These are phyloP conservation scores for Erinaceus europaeus DNA, from an alignment of 2,113 vertebrate genomes.

Conservation along the genomic window DNA sequence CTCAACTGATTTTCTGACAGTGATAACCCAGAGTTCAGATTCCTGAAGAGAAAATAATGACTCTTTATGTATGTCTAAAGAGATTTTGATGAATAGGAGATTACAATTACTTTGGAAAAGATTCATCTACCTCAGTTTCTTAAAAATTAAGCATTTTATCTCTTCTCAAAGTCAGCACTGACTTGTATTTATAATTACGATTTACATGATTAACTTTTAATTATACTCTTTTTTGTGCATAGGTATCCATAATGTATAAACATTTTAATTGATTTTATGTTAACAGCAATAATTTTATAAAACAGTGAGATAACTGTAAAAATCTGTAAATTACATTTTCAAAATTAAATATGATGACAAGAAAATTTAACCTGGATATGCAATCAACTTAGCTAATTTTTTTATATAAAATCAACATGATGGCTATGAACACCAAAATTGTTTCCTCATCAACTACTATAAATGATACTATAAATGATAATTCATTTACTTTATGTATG, in stretches of 20 bases:
- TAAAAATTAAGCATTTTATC: neutral
- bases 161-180: neutral
- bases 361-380: no score
- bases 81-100: neutral
- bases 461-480: no score
- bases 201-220: no score
- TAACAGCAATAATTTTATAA: neutral
- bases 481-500: no score
- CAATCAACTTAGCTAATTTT: no score
- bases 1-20: neutral
- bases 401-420: no score
- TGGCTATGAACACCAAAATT: no score
- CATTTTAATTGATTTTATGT: neutral
- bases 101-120: no score
- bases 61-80: neutral
- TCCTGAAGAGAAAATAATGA: neutral
- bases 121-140: neutral
- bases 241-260: neutral
- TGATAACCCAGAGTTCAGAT: neutral
- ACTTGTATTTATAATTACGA: no score
- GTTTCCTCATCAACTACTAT: no score
- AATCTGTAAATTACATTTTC: no score
- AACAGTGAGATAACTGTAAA: neutral
- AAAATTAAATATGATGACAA: no score
- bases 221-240: neutral